Evolutionary conservation across 2,888 invertebrate genomes (phyloP), one percentile per base, ranked within the genome.

Genomic region (Mycogona germanica): DNA sequence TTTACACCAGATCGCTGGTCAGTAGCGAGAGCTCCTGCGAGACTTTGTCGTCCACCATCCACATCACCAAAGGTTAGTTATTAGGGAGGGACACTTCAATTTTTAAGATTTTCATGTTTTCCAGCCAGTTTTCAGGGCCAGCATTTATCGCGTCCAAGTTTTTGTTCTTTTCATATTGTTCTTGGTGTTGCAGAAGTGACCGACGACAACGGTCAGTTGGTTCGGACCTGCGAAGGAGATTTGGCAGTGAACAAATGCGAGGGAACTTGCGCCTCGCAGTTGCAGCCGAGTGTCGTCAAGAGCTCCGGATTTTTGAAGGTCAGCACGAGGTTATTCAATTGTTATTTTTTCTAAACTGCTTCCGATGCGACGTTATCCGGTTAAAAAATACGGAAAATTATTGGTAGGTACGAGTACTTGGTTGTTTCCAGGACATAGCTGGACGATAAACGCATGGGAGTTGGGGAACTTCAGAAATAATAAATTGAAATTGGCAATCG

Each of bases 211-310:
- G 89, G 89, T n/a, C 75, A 84, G 61, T 73, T 91, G 63, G 76
- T 81, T 63, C 75, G 91, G 65, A 87, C 87, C 14, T 93, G 93
- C 67, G 88, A 84, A 66, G 89, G 87, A 0, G 89, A 88, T 70
- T 79, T 93, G 41, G 81, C 79, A 14, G 88, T 93, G 0, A 91
- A 87, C 66, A 93, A 92, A 74, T 93, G 93, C 66, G 93, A 93
- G 70, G 93, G 93, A 25, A 80, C 84, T 60, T 93, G 93, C 68
- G 83, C 78, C 61, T 93, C 92, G 60, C 88, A 88, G 73, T 88
- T 92, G 46, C 87, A 89, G 65, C 91, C 92, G 2, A 89, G 88
- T 48, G 87, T 91, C 32, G 81, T 84, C 55, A 84, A 88, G 17
- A 79, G 86, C 3, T 87, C 87, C 40, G 91, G 91, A 62, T 91